Conservation (phyloP, 1,140 invertebrate genomes). For the Euwallacea similis region DNA sequence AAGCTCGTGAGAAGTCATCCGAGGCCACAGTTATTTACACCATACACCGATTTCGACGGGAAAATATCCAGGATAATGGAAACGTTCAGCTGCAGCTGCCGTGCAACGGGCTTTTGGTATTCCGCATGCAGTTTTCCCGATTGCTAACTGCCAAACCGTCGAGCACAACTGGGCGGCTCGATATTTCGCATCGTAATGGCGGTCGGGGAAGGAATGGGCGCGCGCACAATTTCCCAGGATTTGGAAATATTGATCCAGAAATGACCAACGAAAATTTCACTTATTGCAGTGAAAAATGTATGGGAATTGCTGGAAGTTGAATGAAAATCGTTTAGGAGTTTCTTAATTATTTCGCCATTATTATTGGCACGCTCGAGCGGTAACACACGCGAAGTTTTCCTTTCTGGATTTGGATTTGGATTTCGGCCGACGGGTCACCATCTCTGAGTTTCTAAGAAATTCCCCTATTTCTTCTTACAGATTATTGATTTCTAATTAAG, state of each 20-base stretch:
- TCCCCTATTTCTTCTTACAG: too few relatives aligned
- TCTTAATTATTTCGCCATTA: too few relatives aligned
- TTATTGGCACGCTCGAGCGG: too few relatives aligned
- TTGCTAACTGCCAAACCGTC: not conserved
- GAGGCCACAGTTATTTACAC: constrained; percentile 47
- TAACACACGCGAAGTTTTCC: too few relatives aligned
- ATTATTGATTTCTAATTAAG: too few relatives aligned
- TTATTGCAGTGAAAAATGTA: constrained; percentile 40
- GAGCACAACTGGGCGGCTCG: constrained; percentile 39
- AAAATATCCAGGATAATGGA: not conserved
- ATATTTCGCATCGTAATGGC: constrained; percentile 44
- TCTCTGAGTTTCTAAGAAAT: too few relatives aligned
- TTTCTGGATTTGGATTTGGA: too few relatives aligned
- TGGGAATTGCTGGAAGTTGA: constrained; percentile 19
- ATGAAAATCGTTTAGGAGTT: too few relatives aligned
- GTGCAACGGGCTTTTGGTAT: constrained; percentile 31
- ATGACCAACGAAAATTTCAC: constrained; percentile 44
- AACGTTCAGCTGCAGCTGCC: not conserved
- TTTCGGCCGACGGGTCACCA: too few relatives aligned
- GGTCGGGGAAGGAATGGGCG: constrained; percentile 29
- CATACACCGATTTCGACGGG: constrained; percentile 39
- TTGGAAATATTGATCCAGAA: constrained; percentile 43
- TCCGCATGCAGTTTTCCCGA: constrained; percentile 40
- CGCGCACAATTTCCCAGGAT: constrained; percentile 44
- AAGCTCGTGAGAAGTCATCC: constrained; percentile 45